Percentiles rank a stretch among this genome's conserved stretches.
These are phyloP conservation scores for Colius striatus DNA, from an alignment of 2,113 vertebrate species.

Conservation along the genomic window DNA sequence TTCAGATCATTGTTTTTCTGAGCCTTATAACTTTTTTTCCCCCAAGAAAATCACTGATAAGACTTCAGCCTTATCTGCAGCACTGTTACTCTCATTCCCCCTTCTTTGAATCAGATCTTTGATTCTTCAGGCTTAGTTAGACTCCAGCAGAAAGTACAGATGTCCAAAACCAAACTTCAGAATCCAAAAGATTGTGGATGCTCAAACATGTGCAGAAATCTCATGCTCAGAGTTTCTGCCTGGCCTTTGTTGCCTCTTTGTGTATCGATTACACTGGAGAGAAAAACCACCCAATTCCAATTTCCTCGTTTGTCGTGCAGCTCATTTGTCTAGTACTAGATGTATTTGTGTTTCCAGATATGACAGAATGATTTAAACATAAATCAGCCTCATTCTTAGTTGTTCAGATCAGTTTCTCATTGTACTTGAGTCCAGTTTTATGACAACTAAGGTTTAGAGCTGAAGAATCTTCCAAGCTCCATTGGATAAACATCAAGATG, in stretches of 20 bases:
- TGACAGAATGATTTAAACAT: background rate
- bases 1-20: background rate
- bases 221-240: background rate
- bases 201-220: background rate
- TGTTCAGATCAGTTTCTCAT: background rate
- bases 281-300: background rate
- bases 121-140: background rate
- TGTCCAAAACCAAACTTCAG: background rate
- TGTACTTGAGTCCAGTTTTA: background rate
- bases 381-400: background rate
- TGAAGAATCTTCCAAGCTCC: background rate
- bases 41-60: background rate
- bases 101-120: background rate
- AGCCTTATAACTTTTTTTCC: background rate
- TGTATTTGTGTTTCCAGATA: background rate
- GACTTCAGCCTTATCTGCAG: background rate
- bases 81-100: background rate
- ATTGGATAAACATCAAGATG: accelerated
- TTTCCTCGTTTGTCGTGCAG: background rate
- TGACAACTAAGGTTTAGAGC: background rate
- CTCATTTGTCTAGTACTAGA: background rate
- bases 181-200: background rate
- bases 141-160: background rate
- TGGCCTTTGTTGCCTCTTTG: background rate
- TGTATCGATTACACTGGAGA: accelerated